Evolutionary conservation across 1,140 invertebrate species (phyloP), one percentile per base, ranked within the genome.

Genomic region (Saccostrea glomerata): DNA sequence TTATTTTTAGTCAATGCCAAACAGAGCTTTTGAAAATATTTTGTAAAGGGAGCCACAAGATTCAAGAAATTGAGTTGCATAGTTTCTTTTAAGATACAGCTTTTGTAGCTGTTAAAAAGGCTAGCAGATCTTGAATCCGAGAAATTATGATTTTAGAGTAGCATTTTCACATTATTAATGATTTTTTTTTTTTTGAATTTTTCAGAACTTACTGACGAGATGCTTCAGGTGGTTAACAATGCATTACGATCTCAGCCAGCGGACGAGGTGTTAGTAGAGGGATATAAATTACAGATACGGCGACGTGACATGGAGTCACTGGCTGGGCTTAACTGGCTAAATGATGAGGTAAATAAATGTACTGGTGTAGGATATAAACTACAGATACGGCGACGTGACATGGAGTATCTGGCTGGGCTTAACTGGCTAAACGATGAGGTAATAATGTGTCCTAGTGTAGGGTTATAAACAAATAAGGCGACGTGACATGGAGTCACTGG

Each of bases 401-500:
- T 99, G 13, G 95, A 96, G 86, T 99, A 98, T 0, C 94, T 99
- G 3, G 92, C 95, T 0, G 97, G 97, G 0, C 95, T 97, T 0
- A 98, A 98, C 94, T 99, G 98, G 98, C 95, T 99, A 0, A 99
- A 99, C 93, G 98, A 99, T 95, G 98, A 99, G 95, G 97, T 96
- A 93, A 7, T 9, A 7, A 47, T 47, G 47, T 7, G 47, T 47
- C 47, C 47, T 47, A 9, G 47, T 47, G 47, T 6, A 47, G 9
- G 47, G 5, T 47, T 47, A 47, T 47, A 47, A 47, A 47, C 47
- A 47, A 47, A 47, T 47, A 47, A 47, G 47, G 2, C 5, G 9
- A 47, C 5, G 30, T 36, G 2, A 36, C 30, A 36, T 36, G 0
- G 30, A n/a, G n/a, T n/a, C 30, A 36, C 30, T 36, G 2, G 30